Evolutionary conservation across 2,888 invertebrate genomes (phyloP).

Genomic region (Acanthoscelides obtectus): DNA sequence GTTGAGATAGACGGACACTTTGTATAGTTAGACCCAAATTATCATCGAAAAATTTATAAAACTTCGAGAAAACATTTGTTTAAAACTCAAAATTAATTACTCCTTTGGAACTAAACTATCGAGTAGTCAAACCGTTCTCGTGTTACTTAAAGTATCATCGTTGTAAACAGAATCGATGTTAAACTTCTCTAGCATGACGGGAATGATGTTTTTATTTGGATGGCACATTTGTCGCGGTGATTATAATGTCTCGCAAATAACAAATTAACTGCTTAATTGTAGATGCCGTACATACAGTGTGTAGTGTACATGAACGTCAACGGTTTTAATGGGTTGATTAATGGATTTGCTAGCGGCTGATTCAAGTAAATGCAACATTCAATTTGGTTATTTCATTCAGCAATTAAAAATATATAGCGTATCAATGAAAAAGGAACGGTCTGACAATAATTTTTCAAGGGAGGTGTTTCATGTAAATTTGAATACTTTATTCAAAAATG

Average conservation of each 20-base stretch:
- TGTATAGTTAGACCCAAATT: not conserved
- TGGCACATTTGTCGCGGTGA: not conserved
- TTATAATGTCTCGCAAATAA: not conserved
- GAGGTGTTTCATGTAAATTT: too few relatives aligned
- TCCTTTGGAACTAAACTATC: not conserved
- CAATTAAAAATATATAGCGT: too few relatives aligned
- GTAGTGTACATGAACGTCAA: not conserved
- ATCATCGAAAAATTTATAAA: not conserved
- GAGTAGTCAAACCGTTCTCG: not conserved
- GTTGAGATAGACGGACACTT: too few relatives aligned
- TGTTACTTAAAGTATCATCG: not conserved
- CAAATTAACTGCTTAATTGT: not conserved
- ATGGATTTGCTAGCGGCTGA: not conserved
- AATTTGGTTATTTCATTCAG: too few relatives aligned
- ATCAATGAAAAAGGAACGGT: too few relatives aligned
- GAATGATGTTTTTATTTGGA: not conserved
- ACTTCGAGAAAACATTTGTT: not conserved
- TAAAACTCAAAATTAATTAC: not conserved
- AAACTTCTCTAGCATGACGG: not conserved
- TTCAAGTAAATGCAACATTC: not conserved
- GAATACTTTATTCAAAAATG: too few relatives aligned
- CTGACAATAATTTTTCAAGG: too few relatives aligned
- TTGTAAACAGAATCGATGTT: not conserved
- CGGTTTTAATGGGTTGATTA: not conserved
- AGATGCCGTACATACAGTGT: not conserved